Percentiles rank a stretch among this genome's conserved stretches.
Conservation (phyloP, 2,113 vertebrate genomes). For the Martes martes region DNA sequence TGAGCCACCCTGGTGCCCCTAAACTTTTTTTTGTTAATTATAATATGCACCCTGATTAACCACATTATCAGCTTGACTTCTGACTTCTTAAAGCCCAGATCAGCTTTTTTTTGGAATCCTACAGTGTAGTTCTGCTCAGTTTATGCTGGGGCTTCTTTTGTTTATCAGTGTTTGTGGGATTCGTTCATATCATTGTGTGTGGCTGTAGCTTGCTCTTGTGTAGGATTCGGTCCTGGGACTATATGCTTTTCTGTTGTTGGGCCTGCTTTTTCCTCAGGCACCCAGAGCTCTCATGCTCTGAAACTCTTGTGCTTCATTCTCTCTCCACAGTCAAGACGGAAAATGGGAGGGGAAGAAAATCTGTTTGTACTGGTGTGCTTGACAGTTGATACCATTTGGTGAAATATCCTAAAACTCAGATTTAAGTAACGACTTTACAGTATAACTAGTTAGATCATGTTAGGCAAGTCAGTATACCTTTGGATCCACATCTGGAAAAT, state of each 20-base stretch:
- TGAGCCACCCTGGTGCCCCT: background rate
- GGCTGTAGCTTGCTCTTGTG: background rate
- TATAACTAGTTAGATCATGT: background rate
- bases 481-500: background rate
- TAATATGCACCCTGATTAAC: background rate
- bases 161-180: background rate
- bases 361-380: background rate
- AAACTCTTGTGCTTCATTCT: background rate
- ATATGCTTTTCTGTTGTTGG: background rate
- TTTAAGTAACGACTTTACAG: background rate
- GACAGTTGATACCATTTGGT: background rate
- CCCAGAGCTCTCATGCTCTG: background rate
- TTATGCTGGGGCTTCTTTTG: background rate
- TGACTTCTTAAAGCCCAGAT: background rate
- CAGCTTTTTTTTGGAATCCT: background rate
- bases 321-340: background rate
- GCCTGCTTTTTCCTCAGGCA: background rate
- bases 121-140: background rate
- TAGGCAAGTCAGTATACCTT: background rate
- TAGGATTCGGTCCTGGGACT: background rate
- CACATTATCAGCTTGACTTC: background rate
- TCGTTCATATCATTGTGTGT: background rate
- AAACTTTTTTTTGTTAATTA: background rate
- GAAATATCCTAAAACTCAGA: background rate
- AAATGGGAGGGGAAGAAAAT: background rate